Conservation (phyloP, 2,113 vertebrate genomes). For the Syngnathus scovelli region DNA sequence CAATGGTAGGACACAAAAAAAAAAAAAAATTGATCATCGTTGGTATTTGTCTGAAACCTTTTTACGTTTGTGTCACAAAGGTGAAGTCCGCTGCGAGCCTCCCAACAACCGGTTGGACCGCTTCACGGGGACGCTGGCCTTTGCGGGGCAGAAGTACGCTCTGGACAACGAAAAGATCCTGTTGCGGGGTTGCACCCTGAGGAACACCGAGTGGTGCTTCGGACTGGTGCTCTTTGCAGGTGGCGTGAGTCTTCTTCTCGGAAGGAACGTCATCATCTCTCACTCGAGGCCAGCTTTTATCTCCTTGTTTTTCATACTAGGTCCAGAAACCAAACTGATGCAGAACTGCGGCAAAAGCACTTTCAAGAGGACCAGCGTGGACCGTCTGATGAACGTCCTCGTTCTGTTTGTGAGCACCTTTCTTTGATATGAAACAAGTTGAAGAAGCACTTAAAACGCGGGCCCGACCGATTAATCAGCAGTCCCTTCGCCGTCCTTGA, state of each 20-base stretch:
- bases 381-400: slow-evolving; percentile 86
- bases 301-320: slow-evolving; percentile 56
- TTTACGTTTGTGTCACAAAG: slow-evolving; percentile 52
- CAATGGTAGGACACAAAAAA: slow-evolving; percentile 68
- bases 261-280: neutral
- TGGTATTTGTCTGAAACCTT: neutral
- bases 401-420: slow-evolving; percentile 79
- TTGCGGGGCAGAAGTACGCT: slow-evolving; percentile 72
- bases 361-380: slow-evolving; percentile 88
- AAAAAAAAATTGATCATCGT: neutral
- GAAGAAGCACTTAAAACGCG: too few relatives aligned
- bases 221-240: slow-evolving; percentile 91
- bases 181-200: slow-evolving; percentile 86
- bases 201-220: slow-evolving; percentile 95
- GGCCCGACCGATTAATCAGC: too few relatives aligned
- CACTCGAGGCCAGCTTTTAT: neutral
- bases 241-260: slow-evolving; percentile 31
- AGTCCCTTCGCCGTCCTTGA: too few relatives aligned
- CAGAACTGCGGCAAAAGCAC: slow-evolving; percentile 86
- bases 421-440: too few relatives aligned
- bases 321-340: slow-evolving; percentile 93
- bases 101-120: slow-evolving; percentile 91
- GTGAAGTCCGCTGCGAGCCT: slow-evolving; percentile 82
- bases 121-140: slow-evolving; percentile 80
- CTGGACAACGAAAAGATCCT: slow-evolving; percentile 88